Percentiles rank a stretch among this genome's conserved stretches.
phyloP scores from a whole-genome alignment of 2,888 invertebrate species.

The Smittia aterrima region DNA sequence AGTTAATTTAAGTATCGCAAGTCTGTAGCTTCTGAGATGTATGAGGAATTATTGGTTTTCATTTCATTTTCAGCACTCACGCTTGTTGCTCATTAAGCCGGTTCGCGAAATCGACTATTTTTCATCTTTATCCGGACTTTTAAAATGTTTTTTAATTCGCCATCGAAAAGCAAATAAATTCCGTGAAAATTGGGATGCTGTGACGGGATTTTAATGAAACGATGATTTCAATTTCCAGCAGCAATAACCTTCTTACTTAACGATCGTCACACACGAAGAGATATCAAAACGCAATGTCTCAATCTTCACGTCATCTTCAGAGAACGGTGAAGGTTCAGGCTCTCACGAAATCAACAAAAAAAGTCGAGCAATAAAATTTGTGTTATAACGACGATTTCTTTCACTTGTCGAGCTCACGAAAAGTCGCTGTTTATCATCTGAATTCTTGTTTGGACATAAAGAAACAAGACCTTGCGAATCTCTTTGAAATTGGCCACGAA shows the following conservation, averaged over 20 bases:
- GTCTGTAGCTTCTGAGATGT: too few species aligned
- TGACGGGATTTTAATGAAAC: too few species aligned
- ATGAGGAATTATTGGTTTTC: not conserved
- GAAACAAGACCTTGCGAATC: not conserved
- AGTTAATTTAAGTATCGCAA: not conserved
- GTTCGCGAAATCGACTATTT: too few species aligned
- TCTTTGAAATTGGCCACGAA: not conserved
- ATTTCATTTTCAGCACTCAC: not conserved
- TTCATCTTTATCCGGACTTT: too few species aligned
- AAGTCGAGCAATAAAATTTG: not conserved
- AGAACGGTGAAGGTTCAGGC: not conserved
- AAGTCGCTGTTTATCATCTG: slow-evolving; percentile 36
- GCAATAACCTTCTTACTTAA: not conserved
- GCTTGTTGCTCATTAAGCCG: too few species aligned
- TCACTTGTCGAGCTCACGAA: not conserved
- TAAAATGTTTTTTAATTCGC: too few species aligned
- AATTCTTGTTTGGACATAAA: slow-evolving; percentile 25
- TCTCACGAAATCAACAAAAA: not conserved
- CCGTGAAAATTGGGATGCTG: too few species aligned
- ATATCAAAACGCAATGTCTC: slow-evolving; percentile 22
- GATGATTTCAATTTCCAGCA: not conserved
- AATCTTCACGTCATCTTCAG: not conserved
- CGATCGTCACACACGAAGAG: not conserved
- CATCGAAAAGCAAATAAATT: too few species aligned
- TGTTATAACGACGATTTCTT: not conserved